Conservation (phyloP, 2,888 invertebrate species). For the Byasa hedistus region DNA sequence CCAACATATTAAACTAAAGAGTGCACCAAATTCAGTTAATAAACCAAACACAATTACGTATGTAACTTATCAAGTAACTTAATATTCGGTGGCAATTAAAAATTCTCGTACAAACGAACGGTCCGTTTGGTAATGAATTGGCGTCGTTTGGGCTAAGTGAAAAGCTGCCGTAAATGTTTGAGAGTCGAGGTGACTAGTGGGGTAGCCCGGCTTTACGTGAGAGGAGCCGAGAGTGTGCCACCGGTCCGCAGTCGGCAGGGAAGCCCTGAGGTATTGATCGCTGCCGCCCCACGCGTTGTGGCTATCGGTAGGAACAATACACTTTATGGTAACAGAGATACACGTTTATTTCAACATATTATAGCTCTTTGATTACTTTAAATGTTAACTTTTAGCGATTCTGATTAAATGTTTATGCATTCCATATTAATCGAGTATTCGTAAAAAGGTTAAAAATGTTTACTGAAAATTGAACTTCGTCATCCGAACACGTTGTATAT, state of each 20-base stretch:
- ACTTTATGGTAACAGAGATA: conserved; percentile 31
- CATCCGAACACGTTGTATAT: neutral
- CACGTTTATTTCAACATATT: neutral
- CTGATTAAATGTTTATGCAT: neutral
- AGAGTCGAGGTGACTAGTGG: conserved; percentile 40
- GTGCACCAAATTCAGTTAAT: neutral
- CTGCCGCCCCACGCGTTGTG: conserved; percentile 70
- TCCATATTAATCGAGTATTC: neutral
- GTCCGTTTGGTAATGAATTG: conserved; percentile 1
- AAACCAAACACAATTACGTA: neutral
- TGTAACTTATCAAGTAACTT: neutral
- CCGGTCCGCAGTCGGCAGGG: conserved; percentile 51
- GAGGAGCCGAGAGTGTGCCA: conserved; percentile 45
- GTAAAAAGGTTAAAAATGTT: neutral
- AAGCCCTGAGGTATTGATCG: conserved; percentile 74
- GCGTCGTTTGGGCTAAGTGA: conserved; percentile 9
- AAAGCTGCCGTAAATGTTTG: conserved; percentile 5
- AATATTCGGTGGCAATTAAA: conserved; percentile 23
- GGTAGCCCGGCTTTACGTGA: conserved; percentile 49
- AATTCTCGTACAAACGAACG: conserved; percentile 7
- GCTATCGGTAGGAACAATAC: conserved; percentile 60
- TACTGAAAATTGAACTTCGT: neutral
- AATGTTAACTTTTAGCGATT: too few species aligned
- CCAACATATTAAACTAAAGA: neutral
- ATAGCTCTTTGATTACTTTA: neutral